A percentile compares a stretch with the other conserved stretches of the same genome.
phyloP scores from a whole-genome alignment of 2,113 vertebrate genomes.

The Uria lomvia region DNA sequence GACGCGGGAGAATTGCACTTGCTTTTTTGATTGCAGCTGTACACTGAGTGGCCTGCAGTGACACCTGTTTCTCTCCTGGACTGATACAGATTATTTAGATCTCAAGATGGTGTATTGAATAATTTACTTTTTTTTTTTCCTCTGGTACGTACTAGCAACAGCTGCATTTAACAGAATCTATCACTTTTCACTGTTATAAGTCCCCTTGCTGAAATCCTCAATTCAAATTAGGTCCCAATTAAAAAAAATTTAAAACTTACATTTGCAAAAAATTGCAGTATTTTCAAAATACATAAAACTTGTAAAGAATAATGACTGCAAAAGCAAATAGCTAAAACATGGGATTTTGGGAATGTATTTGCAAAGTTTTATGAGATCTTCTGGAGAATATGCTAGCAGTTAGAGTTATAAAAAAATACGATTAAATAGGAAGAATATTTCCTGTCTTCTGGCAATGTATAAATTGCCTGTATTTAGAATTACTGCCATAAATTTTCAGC shows the following conservation, averaged over 20 bases:
- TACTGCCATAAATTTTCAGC: conserved; percentile 12
- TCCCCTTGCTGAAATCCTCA: neutral
- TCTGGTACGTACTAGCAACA: neutral
- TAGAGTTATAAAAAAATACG: neutral
- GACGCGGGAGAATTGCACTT: neutral
- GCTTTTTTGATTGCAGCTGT: neutral
- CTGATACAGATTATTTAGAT: neutral
- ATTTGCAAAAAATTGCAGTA: neutral
- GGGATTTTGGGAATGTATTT: neutral
- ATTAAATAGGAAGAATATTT: conserved; percentile 1
- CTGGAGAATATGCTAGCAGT: neutral
- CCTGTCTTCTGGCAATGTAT: neutral
- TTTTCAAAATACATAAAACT: neutral
- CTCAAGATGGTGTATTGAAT: neutral
- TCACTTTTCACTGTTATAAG: neutral
- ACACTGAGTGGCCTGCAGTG: neutral
- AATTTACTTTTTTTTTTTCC: neutral
- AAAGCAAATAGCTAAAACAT: neutral
- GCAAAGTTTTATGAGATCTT: neutral
- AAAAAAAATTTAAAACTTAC: neutral
- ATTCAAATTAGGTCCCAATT: neutral
- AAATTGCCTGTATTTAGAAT: conserved; percentile 19
- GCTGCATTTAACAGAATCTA: neutral
- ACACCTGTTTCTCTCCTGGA: neutral
- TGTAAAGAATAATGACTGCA: neutral